Base-by-base conservation (phyloP, 2,797 vertebrate species). In the Esox masquinongy region DNA sequence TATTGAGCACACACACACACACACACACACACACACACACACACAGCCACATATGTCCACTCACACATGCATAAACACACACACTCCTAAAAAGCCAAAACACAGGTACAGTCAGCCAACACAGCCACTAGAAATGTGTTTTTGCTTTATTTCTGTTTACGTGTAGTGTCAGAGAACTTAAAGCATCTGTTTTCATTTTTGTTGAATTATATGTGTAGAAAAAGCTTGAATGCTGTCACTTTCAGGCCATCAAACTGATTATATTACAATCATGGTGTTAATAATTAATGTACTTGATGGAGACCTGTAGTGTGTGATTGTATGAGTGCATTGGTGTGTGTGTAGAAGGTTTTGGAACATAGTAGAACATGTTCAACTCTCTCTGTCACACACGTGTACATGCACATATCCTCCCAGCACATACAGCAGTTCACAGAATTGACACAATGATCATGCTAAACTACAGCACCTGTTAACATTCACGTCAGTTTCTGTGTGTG, bases 171-270 rank as follows among this genome's bases (percentile, higher is more conserved):
- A 74, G 82, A 67, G 72, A 84, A 77, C 77, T 49, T 79, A 76
- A 85, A 72, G 80, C 88, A 90, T 90, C 86, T 89, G 89, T 89
- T 83, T 91, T 82, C 78, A 72, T 87, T 91, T 83, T 89, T 88
- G 50, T 74, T 82, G 89, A 90, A 88, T 84, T 88, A 88, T 82
- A 81, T 83, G 78, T 82, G 82, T 80, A 90, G 85, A 87, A 88
- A 86, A 89, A 86, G 85, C 75, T 70, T 88, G 85, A 88, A 88
- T 85, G 78, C 68, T 80, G 81, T 80, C 79, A 82, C 83, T 79
- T 87, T 83, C 79, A 82, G 64, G 83, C 78, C 70, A 79, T 84
- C 79, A 83, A 74, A 85, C 73, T 76, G 73, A 84, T 75, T 70
- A 86, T 83, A 88, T 86, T 82, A 83, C 77, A 84, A 43, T 82